Evolutionary conservation across 2,888 invertebrate species (phyloP).

Genomic region (Ethmia dodecea): DNA sequence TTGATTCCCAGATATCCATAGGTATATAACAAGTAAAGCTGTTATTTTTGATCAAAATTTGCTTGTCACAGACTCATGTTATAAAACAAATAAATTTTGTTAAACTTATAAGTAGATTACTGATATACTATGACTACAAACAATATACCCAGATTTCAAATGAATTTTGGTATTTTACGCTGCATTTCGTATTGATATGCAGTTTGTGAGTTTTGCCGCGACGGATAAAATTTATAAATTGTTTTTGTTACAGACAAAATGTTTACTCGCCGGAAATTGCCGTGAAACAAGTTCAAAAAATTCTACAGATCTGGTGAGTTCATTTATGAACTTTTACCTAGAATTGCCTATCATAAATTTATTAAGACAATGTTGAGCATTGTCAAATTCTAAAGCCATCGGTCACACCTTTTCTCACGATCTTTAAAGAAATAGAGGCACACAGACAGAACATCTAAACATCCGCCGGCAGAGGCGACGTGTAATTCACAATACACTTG

Average conservation of each 20-base stretch:
- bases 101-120: no score
- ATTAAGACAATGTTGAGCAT: slow-evolving; percentile 9
- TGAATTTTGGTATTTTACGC: no score
- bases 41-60: no score
- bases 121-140: no score
- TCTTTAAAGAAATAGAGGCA: slow-evolving; percentile 28
- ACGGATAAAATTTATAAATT: slow-evolving; percentile 1
- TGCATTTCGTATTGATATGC: no score
- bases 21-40: no score
- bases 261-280: slow-evolving; percentile 15
- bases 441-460: slow-evolving; percentile 6
- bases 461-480: slow-evolving; percentile 36
- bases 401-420: slow-evolving; percentile 40
- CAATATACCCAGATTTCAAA: no score
- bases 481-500: slow-evolving; percentile 69
- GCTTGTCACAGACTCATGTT: no score
- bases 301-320: slow-evolving; percentile 12
- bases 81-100: no score
- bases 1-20: slow-evolving; percentile 48
- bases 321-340: slow-evolving; percentile 7
- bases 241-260: slow-evolving; percentile 15
- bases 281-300: slow-evolving; percentile 15
- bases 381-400: slow-evolving; percentile 20
- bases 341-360: slow-evolving; percentile 11
- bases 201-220: no score